These are phyloP conservation scores for Ditula angustiorana DNA, from an alignment of 2,888 invertebrate species.

Conservation along the genomic window DNA sequence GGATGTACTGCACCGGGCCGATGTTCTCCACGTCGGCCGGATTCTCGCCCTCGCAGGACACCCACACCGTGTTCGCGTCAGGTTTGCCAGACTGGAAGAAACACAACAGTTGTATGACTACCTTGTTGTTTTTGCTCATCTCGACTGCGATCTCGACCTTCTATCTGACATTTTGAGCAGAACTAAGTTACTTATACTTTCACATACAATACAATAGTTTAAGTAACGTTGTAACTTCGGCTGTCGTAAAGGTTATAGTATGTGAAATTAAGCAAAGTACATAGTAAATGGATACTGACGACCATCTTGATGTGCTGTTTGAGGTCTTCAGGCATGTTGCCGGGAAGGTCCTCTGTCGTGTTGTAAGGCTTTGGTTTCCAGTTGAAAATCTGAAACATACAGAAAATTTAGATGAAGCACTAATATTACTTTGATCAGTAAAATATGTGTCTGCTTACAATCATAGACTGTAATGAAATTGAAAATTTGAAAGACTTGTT, in stretches of 20 bases:
- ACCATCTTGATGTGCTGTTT: constrained; percentile 88
- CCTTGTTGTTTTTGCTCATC: no score
- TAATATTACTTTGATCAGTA: no score
- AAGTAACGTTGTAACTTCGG: no score
- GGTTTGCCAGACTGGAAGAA: constrained; percentile 70
- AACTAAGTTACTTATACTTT: no score
- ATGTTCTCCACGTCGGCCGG: constrained; percentile 97
- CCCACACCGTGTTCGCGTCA: constrained; percentile 91
- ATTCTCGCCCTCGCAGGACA: constrained; percentile 97
- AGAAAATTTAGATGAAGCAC: neutral
- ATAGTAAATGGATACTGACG: constrained; percentile 57
- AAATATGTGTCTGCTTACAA: no score
- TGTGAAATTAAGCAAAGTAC: neutral
- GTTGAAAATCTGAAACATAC: constrained; percentile 90
- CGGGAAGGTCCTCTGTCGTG: constrained; percentile 88
- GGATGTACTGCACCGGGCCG: constrained; percentile 95
- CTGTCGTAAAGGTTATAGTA: no score
- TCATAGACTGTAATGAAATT: no score
- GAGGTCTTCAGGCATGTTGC: constrained; percentile 91
- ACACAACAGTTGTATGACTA: neutral
- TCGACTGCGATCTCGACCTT: no score
- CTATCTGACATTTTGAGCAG: no score
- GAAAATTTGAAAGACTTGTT: no score
- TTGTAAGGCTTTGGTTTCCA: constrained; percentile 94
- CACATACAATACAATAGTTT: no score